These are phyloP conservation scores for Stichopus horrens DNA, from an alignment of 53 echinoderm and acorn worm species.

Conservation along the genomic window DNA sequence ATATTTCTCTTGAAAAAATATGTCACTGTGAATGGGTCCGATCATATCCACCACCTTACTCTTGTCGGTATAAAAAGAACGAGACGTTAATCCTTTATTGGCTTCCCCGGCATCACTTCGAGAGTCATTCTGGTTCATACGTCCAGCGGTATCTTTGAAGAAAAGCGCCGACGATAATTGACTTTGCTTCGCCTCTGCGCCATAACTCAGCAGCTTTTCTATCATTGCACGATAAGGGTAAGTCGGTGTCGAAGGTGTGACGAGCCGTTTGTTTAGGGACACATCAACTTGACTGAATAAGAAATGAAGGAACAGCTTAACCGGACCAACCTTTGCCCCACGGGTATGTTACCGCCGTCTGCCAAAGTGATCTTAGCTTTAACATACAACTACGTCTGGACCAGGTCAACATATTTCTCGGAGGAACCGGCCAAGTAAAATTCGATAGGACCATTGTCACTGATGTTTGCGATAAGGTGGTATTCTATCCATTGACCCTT, in stretches of 20 bases:
- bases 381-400: constrained; percentile 54
- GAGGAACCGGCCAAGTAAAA: constrained; percentile 56
- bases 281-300: constrained; percentile 66
- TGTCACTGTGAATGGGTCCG: too few species aligned
- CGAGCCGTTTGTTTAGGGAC: too few species aligned
- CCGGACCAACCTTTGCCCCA: constrained; percentile 50
- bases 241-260: too few species aligned
- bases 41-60: too few species aligned
- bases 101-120: background rate
- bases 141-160: constrained; percentile 65
- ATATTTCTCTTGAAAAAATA: too few species aligned
- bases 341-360: constrained; percentile 43
- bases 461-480: constrained; percentile 57
- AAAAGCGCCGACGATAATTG: constrained; percentile 57
- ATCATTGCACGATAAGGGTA: too few species aligned
- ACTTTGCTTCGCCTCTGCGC: constrained; percentile 51
- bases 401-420: constrained; percentile 51
- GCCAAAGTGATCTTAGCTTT: constrained; percentile 52
- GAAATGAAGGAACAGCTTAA: constrained; percentile 62
- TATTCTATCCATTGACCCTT: constrained; percentile 63
- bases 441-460: constrained; percentile 53
- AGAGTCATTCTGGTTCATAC: constrained; percentile 51
- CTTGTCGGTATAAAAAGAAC: constrained; percentile 2
- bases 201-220: too few species aligned
- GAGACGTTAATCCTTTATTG: constrained; percentile 23